Percentiles rank a stretch among this genome's conserved stretches.
Evolutionary conservation across 1,140 invertebrate genomes (phyloP).

Genomic region (Panagrolaimus sp.): DNA sequence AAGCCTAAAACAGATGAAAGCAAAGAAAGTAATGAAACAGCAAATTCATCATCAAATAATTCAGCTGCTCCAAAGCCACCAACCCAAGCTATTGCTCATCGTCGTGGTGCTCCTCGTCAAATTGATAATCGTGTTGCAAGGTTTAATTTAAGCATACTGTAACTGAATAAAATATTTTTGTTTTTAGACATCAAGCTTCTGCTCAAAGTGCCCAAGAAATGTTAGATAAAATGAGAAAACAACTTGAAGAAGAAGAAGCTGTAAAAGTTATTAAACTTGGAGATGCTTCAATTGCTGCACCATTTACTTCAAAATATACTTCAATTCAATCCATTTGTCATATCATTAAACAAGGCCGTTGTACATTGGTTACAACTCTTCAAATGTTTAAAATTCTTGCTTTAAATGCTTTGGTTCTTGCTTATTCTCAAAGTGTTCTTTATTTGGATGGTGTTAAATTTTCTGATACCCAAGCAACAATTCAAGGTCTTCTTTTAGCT

Average conservation of each 20-base stretch:
- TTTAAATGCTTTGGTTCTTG: constrained; percentile 91
- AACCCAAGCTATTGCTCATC: constrained; percentile 18
- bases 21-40: no score
- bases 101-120: constrained; percentile 12
- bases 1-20: constrained; percentile 33
- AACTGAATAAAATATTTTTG: no score
- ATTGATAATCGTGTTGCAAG: neutral
- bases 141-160: no score
- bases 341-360: constrained; percentile 96
- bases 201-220: constrained; percentile 36
- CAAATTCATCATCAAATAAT: no score
- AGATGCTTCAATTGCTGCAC: constrained; percentile 96
- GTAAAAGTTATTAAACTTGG: constrained; percentile 84
- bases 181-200: constrained; percentile 16
- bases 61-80: constrained; percentile 6
- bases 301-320: constrained; percentile 93
- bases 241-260: constrained; percentile 84
- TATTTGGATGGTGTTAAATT: constrained; percentile 97
- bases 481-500: constrained; percentile 86
- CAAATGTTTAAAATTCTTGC: constrained; percentile 99
- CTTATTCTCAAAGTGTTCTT: constrained; percentile 95
- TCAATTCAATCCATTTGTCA: constrained; percentile 95
- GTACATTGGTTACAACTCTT: constrained; percentile 93
- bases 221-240: constrained; percentile 75
- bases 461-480: constrained; percentile 89